These are phyloP conservation scores for Chaitophorus viminalis DNA, from an alignment of 2,888 invertebrate genomes.

Conservation along the genomic window DNA sequence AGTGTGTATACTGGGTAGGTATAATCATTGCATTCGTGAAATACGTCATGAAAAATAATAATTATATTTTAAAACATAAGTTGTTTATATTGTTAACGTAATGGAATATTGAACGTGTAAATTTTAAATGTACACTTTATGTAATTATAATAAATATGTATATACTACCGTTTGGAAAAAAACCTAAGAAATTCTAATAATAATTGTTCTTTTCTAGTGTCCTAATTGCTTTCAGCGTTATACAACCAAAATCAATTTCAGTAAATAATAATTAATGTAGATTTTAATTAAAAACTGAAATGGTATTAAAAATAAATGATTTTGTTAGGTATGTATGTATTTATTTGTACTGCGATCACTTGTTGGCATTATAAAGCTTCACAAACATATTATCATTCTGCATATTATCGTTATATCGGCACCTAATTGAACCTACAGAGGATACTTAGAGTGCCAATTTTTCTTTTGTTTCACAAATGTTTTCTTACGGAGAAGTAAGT, in stretches of 20 bases:
- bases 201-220: background rate
- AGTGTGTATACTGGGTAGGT: background rate
- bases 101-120: background rate
- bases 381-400: background rate
- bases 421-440: background rate
- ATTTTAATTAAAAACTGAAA: background rate
- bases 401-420: background rate
- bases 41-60: background rate
- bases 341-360: background rate
- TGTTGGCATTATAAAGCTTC: background rate
- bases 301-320: background rate
- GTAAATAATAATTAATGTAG: background rate
- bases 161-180: background rate
- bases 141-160: background rate
- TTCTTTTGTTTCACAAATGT: background rate
- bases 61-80: background rate
- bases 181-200: background rate
- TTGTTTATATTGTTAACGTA: background rate
- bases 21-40: background rate
- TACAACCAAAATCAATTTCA: background rate
- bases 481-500: background rate
- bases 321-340: background rate
- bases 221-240: background rate
- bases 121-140: background rate
- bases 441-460: background rate